A percentile compares a stretch with the other conserved stretches of the same genome.
Conservation (phyloP, 1,140 invertebrate genomes). For the Temnothorax curvispinosus region DNA sequence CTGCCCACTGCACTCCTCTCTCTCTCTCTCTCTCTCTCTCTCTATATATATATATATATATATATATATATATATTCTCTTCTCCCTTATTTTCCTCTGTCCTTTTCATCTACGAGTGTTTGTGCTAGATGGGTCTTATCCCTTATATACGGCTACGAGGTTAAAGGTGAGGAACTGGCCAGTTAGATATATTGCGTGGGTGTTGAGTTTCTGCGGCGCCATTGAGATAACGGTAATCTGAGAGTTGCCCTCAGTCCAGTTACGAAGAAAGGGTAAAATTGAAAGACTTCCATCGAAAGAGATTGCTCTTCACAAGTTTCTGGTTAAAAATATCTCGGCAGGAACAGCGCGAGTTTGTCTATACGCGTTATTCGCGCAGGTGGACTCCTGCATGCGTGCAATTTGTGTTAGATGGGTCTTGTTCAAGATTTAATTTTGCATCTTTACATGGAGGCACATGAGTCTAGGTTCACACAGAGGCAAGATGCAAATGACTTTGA, state of each 20-base stretch:
- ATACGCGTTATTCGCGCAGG: neutral
- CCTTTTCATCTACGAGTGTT: slow-evolving; percentile 45
- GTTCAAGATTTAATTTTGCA: slow-evolving; percentile 29
- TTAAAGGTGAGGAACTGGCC: slow-evolving; percentile 69
- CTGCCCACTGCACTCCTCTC: neutral
- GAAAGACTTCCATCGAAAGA: slow-evolving; percentile 61
- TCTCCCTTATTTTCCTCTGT: neutral
- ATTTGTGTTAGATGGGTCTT: neutral
- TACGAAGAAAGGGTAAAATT: slow-evolving; percentile 59
- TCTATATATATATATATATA: no score
- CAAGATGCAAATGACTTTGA: neutral
- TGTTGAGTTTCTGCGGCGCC: slow-evolving; percentile 70
- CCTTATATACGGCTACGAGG: slow-evolving; percentile 72
- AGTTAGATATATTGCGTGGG: slow-evolving; percentile 72
- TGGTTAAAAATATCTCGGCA: slow-evolving; percentile 22
- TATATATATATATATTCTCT: neutral
- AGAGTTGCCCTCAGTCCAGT: slow-evolving; percentile 48
- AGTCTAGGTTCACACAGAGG: neutral
- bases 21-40: no score
- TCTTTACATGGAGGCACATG: neutral
- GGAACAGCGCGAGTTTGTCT: slow-evolving; percentile 1
- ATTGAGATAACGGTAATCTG: slow-evolving; percentile 74
- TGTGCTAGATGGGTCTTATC: slow-evolving; percentile 53
- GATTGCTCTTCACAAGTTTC: slow-evolving; percentile 19
- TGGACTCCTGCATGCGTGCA: neutral